Conservation (phyloP, 2,113 vertebrate species). For the Lampris incognitus region DNA sequence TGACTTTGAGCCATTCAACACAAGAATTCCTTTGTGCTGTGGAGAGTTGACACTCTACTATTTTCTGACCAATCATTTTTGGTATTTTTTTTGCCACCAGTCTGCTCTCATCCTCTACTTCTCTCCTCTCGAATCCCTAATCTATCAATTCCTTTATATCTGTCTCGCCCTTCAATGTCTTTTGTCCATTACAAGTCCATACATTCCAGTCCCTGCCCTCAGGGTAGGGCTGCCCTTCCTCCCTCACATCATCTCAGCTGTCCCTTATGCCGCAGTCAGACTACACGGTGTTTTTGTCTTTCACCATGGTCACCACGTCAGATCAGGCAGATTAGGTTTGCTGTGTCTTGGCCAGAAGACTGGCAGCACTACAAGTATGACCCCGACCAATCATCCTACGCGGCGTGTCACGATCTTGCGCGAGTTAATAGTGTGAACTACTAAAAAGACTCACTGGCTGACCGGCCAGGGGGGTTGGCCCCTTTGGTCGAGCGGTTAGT, state of each 20-base stretch:
- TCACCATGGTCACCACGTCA: background rate
- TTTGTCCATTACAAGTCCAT: background rate
- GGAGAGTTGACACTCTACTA: too few species aligned
- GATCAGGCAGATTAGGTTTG: too few species aligned
- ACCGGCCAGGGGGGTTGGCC: too few species aligned
- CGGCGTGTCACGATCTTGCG: too few species aligned
- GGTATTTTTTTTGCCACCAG: background rate
- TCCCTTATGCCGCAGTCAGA: constrained; percentile 43
- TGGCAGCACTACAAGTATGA: too few species aligned
- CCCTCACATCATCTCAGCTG: constrained; percentile 51
- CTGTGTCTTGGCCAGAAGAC: too few species aligned
- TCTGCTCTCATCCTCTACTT: background rate
- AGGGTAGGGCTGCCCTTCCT: constrained; percentile 27
- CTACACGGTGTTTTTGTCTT: background rate
- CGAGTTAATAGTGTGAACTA: background rate
- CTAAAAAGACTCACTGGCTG: too few species aligned
- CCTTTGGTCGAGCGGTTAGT: too few species aligned
- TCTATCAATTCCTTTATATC: background rate
- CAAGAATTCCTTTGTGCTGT: too few species aligned
- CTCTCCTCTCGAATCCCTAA: background rate
- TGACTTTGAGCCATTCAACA: too few species aligned
- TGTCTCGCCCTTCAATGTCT: constrained; percentile 17
- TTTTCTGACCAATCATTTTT: background rate
- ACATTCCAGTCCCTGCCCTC: constrained; percentile 25
- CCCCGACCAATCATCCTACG: too few species aligned